These are phyloP conservation scores for Oreochromis tanganicae DNA, from an alignment of 2,113 vertebrate species.

Conservation along the genomic window DNA sequence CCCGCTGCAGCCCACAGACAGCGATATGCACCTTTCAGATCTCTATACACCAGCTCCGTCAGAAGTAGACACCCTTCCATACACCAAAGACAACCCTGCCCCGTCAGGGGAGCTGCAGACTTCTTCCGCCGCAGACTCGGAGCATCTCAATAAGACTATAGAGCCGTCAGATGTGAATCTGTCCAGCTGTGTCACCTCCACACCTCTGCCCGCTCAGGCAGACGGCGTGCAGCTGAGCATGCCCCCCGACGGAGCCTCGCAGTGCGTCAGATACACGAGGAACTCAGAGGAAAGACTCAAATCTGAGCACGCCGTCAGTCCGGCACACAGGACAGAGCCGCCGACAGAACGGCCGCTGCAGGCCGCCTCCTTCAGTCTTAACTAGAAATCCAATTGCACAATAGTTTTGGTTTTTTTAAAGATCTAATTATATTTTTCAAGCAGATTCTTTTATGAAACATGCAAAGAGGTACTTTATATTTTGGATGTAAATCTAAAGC, in stretches of 20 bases:
- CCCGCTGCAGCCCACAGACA: not conserved
- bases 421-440: constrained; percentile 73
- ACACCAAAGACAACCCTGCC: constrained; percentile 32
- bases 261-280: constrained; percentile 50
- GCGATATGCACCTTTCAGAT: not conserved
- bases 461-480: constrained; percentile 70
- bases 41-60: not conserved
- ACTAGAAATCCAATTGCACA: constrained; percentile 81
- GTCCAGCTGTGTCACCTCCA: constrained; percentile 74
- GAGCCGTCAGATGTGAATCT: constrained; percentile 58
- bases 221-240: constrained; percentile 64
- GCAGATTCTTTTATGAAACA: constrained; percentile 68
- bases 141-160: not conserved
- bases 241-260: constrained; percentile 54
- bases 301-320: not conserved
- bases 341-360: constrained; percentile 42
- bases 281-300: constrained; percentile 26
- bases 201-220: constrained; percentile 66
- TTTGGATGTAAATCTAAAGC: constrained; percentile 15
- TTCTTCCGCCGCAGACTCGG: constrained; percentile 1
- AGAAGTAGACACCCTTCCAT: constrained; percentile 44
- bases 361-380: constrained; percentile 69
- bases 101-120: constrained; percentile 21
- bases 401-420: constrained; percentile 47
- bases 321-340: not conserved